Evolutionary conservation across 2,888 invertebrate genomes (phyloP), one percentile per base, ranked within the genome.

Genomic region (Elaeidobius kamerunicus): DNA sequence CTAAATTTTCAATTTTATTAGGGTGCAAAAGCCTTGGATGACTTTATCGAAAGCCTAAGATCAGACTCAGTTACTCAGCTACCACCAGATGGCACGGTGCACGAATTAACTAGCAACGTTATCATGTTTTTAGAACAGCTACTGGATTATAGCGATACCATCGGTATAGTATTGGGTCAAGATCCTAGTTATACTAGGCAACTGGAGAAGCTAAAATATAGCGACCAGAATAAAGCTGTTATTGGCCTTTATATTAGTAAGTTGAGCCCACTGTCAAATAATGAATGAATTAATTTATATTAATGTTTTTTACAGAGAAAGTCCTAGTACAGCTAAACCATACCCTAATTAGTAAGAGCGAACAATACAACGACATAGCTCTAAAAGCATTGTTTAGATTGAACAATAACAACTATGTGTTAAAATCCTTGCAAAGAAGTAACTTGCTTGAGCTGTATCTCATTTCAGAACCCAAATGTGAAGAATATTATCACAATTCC

Each of bases 11-110:
- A 30, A 1, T 30, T 61, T 87, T 71, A 71, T 28, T 63, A 92
- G 92, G 94, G 93, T 51, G 82, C 88, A 27, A 90, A 89, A 71
- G 90, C 91, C 6, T 73, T 96, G 62, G 95, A 96, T 69, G 94
- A 94, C 68, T 96, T 96, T 73, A 83, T 93, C 53, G 95, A 95
- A 67, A 91, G 88, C 54, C 83, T 96, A 20, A 80, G 88, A 57
- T 79, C 79, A 17, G 91, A 91, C 70, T 77, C 79, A 40, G 86
- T 86, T 59, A 83, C 85, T 52, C 86, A 86, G 64, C 83, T 97
- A 67, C 95, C 98, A 0, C 89, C 87, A 69, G 99, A 99, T 78
- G 99, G 98, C 54, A 99, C 98, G 0, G 98, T 98, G 23, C 97
- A 97, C 69, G 95, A 98, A 74, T 78, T 95, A 54, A 95, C 96